Percentiles rank a stretch among this genome's conserved stretches.
These are phyloP conservation scores for Drosophila punjabiensis DNA, from an alignment of 1,140 invertebrate species.

Conservation along the genomic window DNA sequence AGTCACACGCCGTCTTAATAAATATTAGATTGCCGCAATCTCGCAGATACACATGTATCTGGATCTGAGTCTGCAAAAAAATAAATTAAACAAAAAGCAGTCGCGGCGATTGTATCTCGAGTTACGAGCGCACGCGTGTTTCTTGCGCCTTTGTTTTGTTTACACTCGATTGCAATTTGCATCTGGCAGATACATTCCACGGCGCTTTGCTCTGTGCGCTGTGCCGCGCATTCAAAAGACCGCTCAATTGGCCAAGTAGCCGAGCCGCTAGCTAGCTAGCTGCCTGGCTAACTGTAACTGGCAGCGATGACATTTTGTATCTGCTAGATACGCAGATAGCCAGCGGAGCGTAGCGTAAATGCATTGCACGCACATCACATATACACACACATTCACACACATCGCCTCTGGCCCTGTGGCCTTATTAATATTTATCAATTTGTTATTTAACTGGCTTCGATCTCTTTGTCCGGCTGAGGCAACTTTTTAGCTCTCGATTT, in stretches of 20 bases:
- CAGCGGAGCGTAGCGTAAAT: slow-evolving; percentile 48
- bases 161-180: slow-evolving; percentile 76
- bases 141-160: slow-evolving; percentile 72
- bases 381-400: not conserved
- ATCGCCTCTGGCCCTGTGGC: slow-evolving; percentile 28
- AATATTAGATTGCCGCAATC: slow-evolving; percentile 52
- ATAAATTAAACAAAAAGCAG: not conserved
- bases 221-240: slow-evolving; percentile 62
- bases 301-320: slow-evolving; percentile 54
- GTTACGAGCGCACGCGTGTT: slow-evolving; percentile 67
- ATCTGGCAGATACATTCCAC: slow-evolving; percentile 62
- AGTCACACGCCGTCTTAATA: slow-evolving; percentile 45
- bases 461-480: slow-evolving; percentile 56
- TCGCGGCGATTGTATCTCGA: slow-evolving; percentile 60
- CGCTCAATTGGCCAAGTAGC: slow-evolving; percentile 53
- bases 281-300: slow-evolving; percentile 48
- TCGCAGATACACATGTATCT: slow-evolving; percentile 41
- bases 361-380: slow-evolving; percentile 42
- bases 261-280: slow-evolving; percentile 4
- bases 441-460: slow-evolving; percentile 78
- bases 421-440: slow-evolving; percentile 80
- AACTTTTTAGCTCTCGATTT: slow-evolving; percentile 44
- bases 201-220: slow-evolving; percentile 5
- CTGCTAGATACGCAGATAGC: slow-evolving; percentile 40
- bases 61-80: slow-evolving; percentile 5